Evolutionary conservation across 2,888 invertebrate species (phyloP), one percentile per base, ranked within the genome.

Genomic region (Stenodera caucasica): DNA sequence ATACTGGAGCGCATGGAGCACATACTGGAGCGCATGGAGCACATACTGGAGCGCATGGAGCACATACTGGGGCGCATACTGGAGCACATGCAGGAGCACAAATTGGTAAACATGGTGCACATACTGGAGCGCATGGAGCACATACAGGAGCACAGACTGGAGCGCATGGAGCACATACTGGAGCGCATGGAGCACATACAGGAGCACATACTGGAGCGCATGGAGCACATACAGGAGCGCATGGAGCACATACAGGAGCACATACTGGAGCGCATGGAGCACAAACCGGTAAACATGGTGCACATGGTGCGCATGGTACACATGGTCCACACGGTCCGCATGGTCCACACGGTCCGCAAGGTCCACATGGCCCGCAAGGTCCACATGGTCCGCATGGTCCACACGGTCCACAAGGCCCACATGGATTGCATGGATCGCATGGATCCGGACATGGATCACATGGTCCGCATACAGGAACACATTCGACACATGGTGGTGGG

Each of bases 381-480:
- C 63, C 49, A 29, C 70, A 68, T 7, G 69, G 63, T 8, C 26
- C 26, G 26, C 26, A 26, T 26, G 45, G 81, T 5, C 26, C 26
- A 2, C 3, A 26, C 3, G 45, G 81, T 78, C 83, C 82, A 0
- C 84, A 83, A 7, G 30, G 30, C 78, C 83, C 82, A 0, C 84
- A 83, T 30, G 30, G 30, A 78, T 83, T 82, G 0, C 84, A 83
- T 30, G 30, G 30, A 78, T 83, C 82, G 0, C 84, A 83, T 26
- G 26, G 26, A 26, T 78, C 83, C 82, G 0, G 26, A 7, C 84
- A 83, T 8, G 30, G 9, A 40, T 82, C 68, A 6, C 80, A 76
- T 33, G 23, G 65, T 60, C 69, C 64, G 58, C 65, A 63, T n/a
- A 57, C 51, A 35, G 63, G 56, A 33, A 52, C 49, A 2, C 55